Percentiles rank a stretch among this genome's conserved stretches.
phyloP scores from a whole-genome alignment of 1,140 invertebrate species.

The Callitettix versicolor region DNA sequence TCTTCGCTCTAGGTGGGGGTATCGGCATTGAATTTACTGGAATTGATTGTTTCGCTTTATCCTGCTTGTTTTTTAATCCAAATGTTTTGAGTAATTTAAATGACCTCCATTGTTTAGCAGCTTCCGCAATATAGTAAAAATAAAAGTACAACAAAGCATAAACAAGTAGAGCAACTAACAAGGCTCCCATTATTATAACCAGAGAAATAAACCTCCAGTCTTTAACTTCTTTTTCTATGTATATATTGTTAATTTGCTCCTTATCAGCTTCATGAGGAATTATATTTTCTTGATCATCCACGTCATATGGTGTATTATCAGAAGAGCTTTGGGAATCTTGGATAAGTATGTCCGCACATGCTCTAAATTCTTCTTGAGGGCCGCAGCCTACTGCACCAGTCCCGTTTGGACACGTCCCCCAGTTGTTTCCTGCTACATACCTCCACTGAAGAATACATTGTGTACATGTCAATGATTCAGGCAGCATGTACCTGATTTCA shows the following conservation, averaged over 20 bases:
- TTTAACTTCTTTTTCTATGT: not conserved
- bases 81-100: no score
- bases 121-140: no score
- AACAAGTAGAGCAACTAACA: no score
- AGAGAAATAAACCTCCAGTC: no score
- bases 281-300: not conserved
- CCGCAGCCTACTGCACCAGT: conserved; percentile 68
- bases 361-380: conserved; percentile 76
- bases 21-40: no score
- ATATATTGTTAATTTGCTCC: not conserved
- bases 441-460: conserved; percentile 76
- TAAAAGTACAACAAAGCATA: no score
- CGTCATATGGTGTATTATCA: conserved; percentile 28
- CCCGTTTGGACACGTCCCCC: conserved; percentile 61
- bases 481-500: conserved; percentile 58
- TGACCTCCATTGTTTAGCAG: no score
- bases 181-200: no score
- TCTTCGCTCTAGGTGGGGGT: no score
- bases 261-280: not conserved
- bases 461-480: conserved; percentile 52
- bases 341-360: conserved; percentile 72
- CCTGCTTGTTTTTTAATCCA: no score
- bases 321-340: conserved; percentile 35
- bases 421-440: conserved; percentile 70
- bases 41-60: no score